phyloP scores from a whole-genome alignment of 2,888 invertebrate species.

The Malthinus flaveolus region DNA sequence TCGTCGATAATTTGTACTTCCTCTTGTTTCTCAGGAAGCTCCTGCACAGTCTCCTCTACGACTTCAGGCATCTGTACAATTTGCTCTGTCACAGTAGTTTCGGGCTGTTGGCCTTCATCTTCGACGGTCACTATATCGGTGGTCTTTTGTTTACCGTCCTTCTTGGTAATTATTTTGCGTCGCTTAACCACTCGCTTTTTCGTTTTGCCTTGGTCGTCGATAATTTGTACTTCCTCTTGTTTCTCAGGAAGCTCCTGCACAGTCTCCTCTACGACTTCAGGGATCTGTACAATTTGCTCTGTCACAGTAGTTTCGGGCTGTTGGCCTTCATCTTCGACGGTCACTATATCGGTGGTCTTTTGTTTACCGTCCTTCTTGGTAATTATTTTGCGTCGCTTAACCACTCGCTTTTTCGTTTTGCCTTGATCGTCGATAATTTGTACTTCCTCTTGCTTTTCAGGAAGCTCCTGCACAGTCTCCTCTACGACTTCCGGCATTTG shows the following conservation, averaged over 20 bases:
- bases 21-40: slow-evolving; percentile 40
- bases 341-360: slow-evolving; percentile 55
- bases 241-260: slow-evolving; percentile 25
- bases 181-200: slow-evolving; percentile 43
- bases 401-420: slow-evolving; percentile 47
- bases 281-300: slow-evolving; percentile 37
- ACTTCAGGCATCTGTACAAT: slow-evolving; percentile 35
- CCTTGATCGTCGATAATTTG: slow-evolving; percentile 41
- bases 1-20: slow-evolving; percentile 26
- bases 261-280: slow-evolving; percentile 13
- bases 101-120: slow-evolving; percentile 30
- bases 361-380: slow-evolving; percentile 52
- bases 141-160: slow-evolving; percentile 41
- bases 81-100: slow-evolving; percentile 30
- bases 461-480: slow-evolving; percentile 38
- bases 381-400: slow-evolving; percentile 51
- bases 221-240: slow-evolving; percentile 24
- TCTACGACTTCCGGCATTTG: slow-evolving; percentile 27
- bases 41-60: slow-evolving; percentile 27
- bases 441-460: slow-evolving; percentile 33
- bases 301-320: slow-evolving; percentile 50
- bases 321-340: slow-evolving; percentile 51
- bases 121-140: slow-evolving; percentile 28
- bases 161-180: slow-evolving; percentile 46
- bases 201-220: slow-evolving; percentile 20